Conservation (phyloP, 1,140 invertebrate genomes). For the Oryctes rhinoceros region DNA sequence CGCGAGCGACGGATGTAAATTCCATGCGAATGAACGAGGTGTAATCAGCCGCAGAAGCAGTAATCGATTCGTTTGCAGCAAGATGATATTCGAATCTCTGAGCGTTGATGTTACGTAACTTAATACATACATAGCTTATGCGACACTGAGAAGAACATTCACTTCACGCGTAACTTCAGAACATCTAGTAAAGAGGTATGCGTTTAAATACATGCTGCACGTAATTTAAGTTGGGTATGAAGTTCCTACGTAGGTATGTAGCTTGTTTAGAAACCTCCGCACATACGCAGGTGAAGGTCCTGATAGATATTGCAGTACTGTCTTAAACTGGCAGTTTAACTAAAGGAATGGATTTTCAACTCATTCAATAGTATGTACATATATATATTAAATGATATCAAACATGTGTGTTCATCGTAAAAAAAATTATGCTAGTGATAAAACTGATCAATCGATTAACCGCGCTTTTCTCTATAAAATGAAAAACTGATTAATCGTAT, state of each 20-base stretch:
- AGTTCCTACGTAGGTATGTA: neutral
- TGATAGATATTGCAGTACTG: neutral
- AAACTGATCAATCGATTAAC: too few relatives aligned
- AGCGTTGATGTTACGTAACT: neutral
- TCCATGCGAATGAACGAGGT: neutral
- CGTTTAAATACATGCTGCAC: neutral
- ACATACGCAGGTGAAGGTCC: neutral
- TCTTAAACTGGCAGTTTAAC: neutral
- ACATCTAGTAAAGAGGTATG: neutral
- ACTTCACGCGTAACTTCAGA: neutral
- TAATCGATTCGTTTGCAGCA: neutral
- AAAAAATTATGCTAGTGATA: too few relatives aligned
- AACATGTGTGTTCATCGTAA: too few relatives aligned
- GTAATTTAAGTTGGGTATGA: neutral
- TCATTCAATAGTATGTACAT: neutral
- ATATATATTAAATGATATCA: neutral
- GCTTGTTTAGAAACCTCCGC: neutral
- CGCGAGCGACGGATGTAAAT: neutral
- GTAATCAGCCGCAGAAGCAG: neutral
- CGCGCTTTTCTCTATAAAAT: too few relatives aligned
- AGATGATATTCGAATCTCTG: neutral
- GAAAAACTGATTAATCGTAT: too few relatives aligned
- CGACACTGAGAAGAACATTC: neutral
- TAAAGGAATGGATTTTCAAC: too few relatives aligned
- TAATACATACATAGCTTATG: neutral